Conservation (phyloP, 2,113 vertebrate genomes). For the Leptodactylus fuscus region DNA sequence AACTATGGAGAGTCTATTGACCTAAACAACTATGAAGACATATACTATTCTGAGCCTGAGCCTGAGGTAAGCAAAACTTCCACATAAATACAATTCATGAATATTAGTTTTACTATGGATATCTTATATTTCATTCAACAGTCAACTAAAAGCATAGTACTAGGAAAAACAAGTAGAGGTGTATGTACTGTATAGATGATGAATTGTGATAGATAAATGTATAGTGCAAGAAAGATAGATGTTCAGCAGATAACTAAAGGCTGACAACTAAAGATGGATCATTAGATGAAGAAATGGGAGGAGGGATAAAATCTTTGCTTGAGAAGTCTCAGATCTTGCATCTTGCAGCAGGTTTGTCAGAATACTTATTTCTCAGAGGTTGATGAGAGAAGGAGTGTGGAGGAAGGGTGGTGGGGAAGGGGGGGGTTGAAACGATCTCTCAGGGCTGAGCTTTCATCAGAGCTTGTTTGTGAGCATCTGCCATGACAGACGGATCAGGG, state of each 20-base stretch:
- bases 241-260: not conserved
- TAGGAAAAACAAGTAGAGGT: not conserved
- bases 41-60: slow-evolving; percentile 69
- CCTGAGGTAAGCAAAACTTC: slow-evolving; percentile 68
- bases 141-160: not conserved
- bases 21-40: slow-evolving; percentile 73
- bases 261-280: slow-evolving; percentile 32
- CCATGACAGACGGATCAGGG: slow-evolving; percentile 52
- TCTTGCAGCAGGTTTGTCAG: slow-evolving; percentile 52
- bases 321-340: slow-evolving; percentile 45
- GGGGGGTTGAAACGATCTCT: slow-evolving; percentile 28
- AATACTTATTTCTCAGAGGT: slow-evolving; percentile 45
- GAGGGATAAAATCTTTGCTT: slow-evolving; percentile 31
- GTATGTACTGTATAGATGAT: not conserved
- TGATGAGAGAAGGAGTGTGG: slow-evolving; percentile 34
- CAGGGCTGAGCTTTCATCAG: slow-evolving; percentile 50
- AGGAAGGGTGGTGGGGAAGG: not conserved
- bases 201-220: slow-evolving; percentile 12
- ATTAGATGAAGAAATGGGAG: slow-evolving; percentile 31
- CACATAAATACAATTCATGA: not conserved
- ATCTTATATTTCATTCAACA: not conserved
- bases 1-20: slow-evolving; percentile 70
- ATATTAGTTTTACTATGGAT: not conserved
- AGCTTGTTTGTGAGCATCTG: slow-evolving; percentile 50
- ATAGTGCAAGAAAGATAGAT: not conserved